Evolutionary conservation across 2,113 vertebrate genomes (phyloP).

Genomic region (Felis chaus): DNA sequence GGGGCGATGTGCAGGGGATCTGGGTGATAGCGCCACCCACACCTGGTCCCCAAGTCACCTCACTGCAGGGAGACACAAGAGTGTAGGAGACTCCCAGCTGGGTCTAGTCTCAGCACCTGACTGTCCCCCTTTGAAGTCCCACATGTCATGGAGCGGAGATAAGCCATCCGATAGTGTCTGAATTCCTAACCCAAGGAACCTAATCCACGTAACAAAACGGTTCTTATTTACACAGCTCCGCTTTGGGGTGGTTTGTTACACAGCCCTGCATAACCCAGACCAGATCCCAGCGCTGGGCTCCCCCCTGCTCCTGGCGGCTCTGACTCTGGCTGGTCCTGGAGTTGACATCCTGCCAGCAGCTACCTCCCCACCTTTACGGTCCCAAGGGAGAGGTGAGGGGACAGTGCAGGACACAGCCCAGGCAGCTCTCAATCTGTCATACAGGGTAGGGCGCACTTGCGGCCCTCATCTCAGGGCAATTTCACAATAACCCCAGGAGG

Average conservation of each 20-base stretch:
- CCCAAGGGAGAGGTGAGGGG: not conserved
- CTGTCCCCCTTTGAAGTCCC: not conserved
- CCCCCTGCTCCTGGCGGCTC: not conserved
- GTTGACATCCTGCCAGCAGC: not conserved
- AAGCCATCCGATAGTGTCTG: not conserved
- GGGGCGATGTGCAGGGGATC: not conserved
- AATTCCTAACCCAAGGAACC: not conserved
- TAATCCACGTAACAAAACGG: not conserved
- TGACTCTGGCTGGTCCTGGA: not conserved
- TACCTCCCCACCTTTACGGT: not conserved
- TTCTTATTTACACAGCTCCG: not conserved
- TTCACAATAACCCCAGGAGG: not conserved
- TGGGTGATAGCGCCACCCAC: not conserved
- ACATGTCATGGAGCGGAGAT: not conserved
- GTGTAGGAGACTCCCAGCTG: not conserved
- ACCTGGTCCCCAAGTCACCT: not conserved
- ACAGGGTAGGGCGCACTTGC: not conserved
- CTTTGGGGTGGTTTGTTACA: not conserved
- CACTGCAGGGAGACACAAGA: not conserved
- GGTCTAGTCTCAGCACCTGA: not conserved
- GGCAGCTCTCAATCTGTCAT: not conserved
- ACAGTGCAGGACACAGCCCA: not conserved
- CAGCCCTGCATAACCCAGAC: not conserved
- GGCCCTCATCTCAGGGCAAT: not conserved
- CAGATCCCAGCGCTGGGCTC: not conserved